phyloP scores from a whole-genome alignment of 2,797 vertebrate species.

The Podargus strigoides region DNA sequence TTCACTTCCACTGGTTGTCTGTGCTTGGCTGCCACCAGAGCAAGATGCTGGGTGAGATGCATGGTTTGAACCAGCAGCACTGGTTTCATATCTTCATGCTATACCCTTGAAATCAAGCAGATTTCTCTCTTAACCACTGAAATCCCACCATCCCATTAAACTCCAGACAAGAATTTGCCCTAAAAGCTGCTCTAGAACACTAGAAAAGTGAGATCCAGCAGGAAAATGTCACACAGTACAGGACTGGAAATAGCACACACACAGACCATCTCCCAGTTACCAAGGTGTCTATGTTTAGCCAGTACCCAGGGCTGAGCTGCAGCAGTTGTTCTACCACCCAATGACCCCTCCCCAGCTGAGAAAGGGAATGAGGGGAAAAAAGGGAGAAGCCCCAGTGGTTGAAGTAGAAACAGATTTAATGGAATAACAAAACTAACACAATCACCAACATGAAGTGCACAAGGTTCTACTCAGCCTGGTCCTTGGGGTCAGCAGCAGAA shows the following conservation, averaged over 20 bases:
- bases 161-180: neutral
- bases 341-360: too few species aligned
- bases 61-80: neutral
- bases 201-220: neutral
- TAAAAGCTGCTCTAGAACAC: neutral
- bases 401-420: too few species aligned
- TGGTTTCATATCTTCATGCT: neutral
- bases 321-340: too few species aligned
- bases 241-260: neutral
- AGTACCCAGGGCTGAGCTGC: too few species aligned
- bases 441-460: too few species aligned
- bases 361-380: too few species aligned
- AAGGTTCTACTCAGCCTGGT: too few species aligned
- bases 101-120: neutral
- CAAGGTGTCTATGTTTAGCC: too few species aligned
- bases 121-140: neutral
- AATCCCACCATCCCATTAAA: neutral
- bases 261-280: too few species aligned
- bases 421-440: too few species aligned
- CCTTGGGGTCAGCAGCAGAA: too few species aligned
- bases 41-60: neutral
- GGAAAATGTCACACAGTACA: neutral
- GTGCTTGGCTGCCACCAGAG: accelerated
- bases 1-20: neutral
- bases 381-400: too few species aligned